These are phyloP conservation scores for Acrossocheilus fasciatus DNA, from an alignment of 2,797 vertebrate species.

Conservation along the genomic window DNA sequence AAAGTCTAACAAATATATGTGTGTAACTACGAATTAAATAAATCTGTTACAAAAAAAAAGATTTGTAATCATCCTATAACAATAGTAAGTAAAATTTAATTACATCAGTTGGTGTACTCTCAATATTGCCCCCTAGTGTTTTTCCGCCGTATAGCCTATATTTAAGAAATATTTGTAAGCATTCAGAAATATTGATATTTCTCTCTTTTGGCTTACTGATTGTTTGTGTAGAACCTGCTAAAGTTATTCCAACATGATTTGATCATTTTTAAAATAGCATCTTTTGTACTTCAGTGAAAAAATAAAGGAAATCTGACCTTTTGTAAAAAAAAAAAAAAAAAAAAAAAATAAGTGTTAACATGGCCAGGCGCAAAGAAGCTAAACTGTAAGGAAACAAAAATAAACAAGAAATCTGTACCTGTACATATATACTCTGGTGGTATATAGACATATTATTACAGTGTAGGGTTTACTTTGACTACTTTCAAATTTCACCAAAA, in stretches of 20 bases:
- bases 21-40: background rate
- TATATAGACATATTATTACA: background rate
- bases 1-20: background rate
- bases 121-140: conserved; percentile 2
- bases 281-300: too few species aligned
- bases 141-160: background rate
- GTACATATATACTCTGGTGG: background rate
- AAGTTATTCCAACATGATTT: too few species aligned
- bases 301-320: too few species aligned
- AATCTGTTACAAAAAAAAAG: background rate
- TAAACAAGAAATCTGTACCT: background rate
- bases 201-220: background rate
- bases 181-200: background rate
- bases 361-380: too few species aligned
- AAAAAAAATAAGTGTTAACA: too few species aligned
- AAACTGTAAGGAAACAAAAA: background rate
- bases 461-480: too few species aligned
- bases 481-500: too few species aligned
- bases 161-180: background rate
- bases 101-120: too few species aligned
- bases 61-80: background rate
- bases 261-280: too few species aligned
- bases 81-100: background rate
- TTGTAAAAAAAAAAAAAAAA: too few species aligned
- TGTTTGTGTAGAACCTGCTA: background rate